A percentile compares a stretch with the other conserved stretches of the same genome.
Conservation (phyloP, 2,113 vertebrate species). For the Psittacus erithacus region DNA sequence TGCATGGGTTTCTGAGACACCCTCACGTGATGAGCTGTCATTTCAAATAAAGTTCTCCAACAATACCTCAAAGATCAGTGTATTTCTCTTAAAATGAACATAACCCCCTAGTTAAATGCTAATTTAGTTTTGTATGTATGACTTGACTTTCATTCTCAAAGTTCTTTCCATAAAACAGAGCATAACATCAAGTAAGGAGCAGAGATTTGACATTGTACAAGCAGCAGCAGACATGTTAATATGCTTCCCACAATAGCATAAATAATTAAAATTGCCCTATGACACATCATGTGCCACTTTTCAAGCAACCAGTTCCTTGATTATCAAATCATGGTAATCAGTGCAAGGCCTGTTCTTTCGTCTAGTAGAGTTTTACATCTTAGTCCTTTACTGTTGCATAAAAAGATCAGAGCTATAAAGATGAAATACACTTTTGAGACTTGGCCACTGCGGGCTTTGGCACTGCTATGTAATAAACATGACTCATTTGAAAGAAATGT, state of each 20-base stretch:
- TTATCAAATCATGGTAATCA: constrained; percentile 43
- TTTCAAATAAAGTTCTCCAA: not conserved
- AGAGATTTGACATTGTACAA: not conserved
- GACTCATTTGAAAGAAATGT: not conserved
- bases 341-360: not conserved
- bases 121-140: not conserved
- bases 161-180: not conserved
- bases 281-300: constrained; percentile 26
- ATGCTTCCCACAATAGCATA: constrained; percentile 10
- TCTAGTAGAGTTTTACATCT: not conserved
- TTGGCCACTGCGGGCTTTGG: not conserved
- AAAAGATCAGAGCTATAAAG: not conserved
- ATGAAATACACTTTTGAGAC: not conserved
- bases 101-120: not conserved
- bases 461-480: not conserved
- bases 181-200: not conserved
- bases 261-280: constrained; percentile 48
- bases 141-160: not conserved
- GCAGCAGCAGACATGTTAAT: not conserved
- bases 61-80: not conserved
- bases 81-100: not conserved
- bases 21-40: not conserved
- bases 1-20: not conserved
- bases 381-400: not conserved
- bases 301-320: constrained; percentile 34